phyloP scores from a whole-genome alignment of 2,888 invertebrate genomes.

The Dyspetes luteomarginatus region DNA sequence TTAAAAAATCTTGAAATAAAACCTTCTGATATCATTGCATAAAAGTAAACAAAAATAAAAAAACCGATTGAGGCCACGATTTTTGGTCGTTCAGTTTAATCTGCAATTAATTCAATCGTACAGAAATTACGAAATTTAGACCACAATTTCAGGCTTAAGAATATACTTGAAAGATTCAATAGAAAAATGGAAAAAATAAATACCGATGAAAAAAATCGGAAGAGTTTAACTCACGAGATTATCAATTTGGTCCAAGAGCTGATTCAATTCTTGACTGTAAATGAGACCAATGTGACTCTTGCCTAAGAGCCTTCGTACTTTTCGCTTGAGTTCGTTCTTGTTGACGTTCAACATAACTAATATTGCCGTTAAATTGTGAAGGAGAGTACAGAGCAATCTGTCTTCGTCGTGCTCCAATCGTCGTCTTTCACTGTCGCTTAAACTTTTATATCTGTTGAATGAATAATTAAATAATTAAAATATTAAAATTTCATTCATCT shows the following conservation, averaged over 20 bases:
- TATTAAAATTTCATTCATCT: not conserved
- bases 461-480: not conserved
- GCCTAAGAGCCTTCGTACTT: conserved; percentile 95
- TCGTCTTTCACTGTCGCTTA: conserved; percentile 96
- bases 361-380: conserved; percentile 98
- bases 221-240: conserved; percentile 89
- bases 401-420: conserved; percentile 99
- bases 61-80: too few relatives aligned
- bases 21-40: too few relatives aligned
- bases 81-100: too few relatives aligned
- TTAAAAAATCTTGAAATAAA: too few relatives aligned
- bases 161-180: too few relatives aligned
- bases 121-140: too few relatives aligned
- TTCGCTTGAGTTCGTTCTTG: conserved; percentile 92
- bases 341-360: conserved; percentile 96
- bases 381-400: conserved; percentile 95
- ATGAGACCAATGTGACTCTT: conserved; percentile 99
- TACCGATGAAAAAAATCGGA: not conserved
- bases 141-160: too few relatives aligned
- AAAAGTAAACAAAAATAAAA: too few relatives aligned
- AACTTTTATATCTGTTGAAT: conserved; percentile 89
- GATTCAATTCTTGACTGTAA: conserved; percentile 98
- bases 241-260: conserved; percentile 96
- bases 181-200: too few relatives aligned
- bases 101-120: too few relatives aligned